Evolutionary conservation across 2,888 invertebrate species (phyloP).

Genomic region (Nudaria mundana): DNA sequence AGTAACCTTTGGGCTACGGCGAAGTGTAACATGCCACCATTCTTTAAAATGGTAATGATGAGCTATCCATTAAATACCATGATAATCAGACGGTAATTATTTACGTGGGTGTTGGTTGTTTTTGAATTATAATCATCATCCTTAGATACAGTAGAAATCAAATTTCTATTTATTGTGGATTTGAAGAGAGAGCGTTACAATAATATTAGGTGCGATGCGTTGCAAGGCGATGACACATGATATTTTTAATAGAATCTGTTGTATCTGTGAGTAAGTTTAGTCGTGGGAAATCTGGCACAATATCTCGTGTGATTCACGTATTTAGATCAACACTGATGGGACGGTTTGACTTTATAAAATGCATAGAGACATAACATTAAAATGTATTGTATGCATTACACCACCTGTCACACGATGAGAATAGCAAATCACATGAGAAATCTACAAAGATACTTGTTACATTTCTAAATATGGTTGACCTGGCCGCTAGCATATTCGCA

Average conservation of each 20-base stretch:
- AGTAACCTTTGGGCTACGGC: too few relatives aligned
- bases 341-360: slow-evolving; percentile 24
- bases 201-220: slow-evolving; percentile 20
- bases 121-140: too few relatives aligned
- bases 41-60: too few relatives aligned
- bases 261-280: slow-evolving; percentile 40
- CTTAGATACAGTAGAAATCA: too few relatives aligned
- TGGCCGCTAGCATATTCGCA: slow-evolving; percentile 38
- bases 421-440: slow-evolving; percentile 52
- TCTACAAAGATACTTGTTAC: slow-evolving; percentile 44
- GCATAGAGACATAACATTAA: slow-evolving; percentile 17
- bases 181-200: slow-evolving; percentile 7
- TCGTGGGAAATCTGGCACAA: slow-evolving; percentile 56
- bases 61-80: too few relatives aligned
- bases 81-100: too few relatives aligned
- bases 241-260: slow-evolving; percentile 43
- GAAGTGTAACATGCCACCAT: too few relatives aligned
- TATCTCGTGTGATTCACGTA: slow-evolving; percentile 49
- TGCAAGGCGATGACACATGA: slow-evolving; percentile 32
- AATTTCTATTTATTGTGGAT: not conserved
- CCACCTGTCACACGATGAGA: slow-evolving; percentile 33
- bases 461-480: slow-evolving; percentile 54
- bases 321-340: slow-evolving; percentile 33
- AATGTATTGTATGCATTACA: slow-evolving; percentile 26
- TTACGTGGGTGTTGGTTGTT: too few relatives aligned